These are phyloP conservation scores for Amphibalanus amphitrite DNA, from an alignment of 1,140 invertebrate genomes.

Conservation along the genomic window DNA sequence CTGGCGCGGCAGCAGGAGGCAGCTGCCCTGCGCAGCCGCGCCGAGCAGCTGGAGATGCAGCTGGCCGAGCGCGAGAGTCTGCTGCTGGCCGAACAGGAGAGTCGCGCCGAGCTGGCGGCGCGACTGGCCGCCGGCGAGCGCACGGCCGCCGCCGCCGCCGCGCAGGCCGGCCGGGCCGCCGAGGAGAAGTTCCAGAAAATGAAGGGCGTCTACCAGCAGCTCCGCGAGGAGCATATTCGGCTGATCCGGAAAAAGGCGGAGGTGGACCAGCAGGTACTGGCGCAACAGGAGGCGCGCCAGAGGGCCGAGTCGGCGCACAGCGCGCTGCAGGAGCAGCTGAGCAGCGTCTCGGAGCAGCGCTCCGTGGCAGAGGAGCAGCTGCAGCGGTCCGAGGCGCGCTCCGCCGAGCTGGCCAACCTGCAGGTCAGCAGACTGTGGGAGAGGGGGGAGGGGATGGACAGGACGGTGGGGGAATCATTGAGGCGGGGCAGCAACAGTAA, in stretches of 20 bases:
- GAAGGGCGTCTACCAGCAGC: conserved; percentile 69
- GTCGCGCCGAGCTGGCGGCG: too few relatives aligned
- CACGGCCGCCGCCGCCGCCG: too few relatives aligned
- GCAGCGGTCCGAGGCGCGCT: conserved; percentile 10
- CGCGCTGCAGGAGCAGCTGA: conserved; percentile 11
- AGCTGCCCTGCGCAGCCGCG: neutral
- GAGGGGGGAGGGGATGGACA: too few relatives aligned
- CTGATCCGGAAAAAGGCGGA: conserved; percentile 71
- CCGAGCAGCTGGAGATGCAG: neutral
- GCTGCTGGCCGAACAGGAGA: too few relatives aligned
- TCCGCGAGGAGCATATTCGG: conserved; percentile 86
- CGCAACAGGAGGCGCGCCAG: conserved; percentile 12
- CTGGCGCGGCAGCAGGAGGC: neutral
- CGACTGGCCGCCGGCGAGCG: too few relatives aligned
- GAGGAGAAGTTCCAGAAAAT: conserved; percentile 59
- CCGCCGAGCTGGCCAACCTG: conserved; percentile 13
- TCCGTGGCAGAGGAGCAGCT: neutral
- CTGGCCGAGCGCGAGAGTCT: neutral
- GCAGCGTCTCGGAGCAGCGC: neutral
- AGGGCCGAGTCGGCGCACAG: conserved; percentile 9
- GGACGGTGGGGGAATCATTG: too few relatives aligned
- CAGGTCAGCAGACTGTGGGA: neutral
- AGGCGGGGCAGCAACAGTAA: too few relatives aligned
- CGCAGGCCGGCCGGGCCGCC: too few relatives aligned
- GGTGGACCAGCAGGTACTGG: conserved; percentile 48